Percentiles rank a stretch among this genome's conserved stretches.
phyloP scores from a whole-genome alignment of 2,113 vertebrate genomes.

The Coptodon rendalli region DNA sequence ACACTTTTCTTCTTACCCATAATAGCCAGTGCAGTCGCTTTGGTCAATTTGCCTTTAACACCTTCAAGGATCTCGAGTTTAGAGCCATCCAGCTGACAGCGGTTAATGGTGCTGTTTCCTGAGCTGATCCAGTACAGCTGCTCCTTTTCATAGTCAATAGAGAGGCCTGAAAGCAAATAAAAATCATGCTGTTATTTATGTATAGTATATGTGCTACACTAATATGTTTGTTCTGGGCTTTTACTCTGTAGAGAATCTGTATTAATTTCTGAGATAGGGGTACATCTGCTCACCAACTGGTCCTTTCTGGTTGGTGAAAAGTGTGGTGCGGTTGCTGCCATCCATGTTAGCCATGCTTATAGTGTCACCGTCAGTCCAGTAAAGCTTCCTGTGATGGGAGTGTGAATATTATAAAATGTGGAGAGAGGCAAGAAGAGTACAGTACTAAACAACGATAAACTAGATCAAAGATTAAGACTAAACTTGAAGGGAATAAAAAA shows the following conservation, averaged over 20 bases:
- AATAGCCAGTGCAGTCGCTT: conserved; percentile 88
- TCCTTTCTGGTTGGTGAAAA: conserved; percentile 86
- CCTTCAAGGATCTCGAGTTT: conserved; percentile 77
- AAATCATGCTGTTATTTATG: neutral
- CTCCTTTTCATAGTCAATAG: conserved; percentile 84
- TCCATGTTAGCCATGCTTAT: conserved; percentile 95
- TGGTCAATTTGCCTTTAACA: conserved; percentile 80
- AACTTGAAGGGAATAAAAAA: neutral
- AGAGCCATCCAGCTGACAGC: conserved; percentile 83
- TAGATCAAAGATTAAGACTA: neutral
- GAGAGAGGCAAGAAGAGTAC: fast-evolving
- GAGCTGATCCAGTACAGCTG: conserved; percentile 96
- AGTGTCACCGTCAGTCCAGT: conserved; percentile 94
- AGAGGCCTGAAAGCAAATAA: conserved; percentile 75
- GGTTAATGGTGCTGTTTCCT: conserved; percentile 84
- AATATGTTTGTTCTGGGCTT: neutral
- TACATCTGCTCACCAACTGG: conserved; percentile 80
- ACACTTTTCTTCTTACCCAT: conserved; percentile 80
- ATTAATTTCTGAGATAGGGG: neutral
- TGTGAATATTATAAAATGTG: neutral
- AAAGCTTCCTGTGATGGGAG: conserved; percentile 79
- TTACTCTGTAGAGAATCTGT: neutral
- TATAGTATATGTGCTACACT: fast-evolving
- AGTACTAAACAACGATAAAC: neutral
- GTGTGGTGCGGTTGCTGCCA: conserved; percentile 79